Conservation (phyloP, 2,888 invertebrate species). For the Tenthredo amoena region DNA sequence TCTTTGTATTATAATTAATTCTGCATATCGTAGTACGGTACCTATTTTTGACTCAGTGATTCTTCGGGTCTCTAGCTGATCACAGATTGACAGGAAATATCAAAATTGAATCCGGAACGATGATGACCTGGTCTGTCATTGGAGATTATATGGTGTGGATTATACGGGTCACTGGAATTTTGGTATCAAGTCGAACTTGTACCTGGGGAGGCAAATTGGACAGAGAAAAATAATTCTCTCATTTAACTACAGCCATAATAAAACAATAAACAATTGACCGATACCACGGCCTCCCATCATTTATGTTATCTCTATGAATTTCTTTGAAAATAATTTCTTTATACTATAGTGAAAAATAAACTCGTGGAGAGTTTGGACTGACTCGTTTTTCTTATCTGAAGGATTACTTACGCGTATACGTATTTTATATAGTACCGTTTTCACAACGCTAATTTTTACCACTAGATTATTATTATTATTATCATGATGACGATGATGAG, state of each 20-base stretch:
- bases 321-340: not conserved
- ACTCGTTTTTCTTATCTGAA: conserved; percentile 48
- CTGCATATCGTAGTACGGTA: not conserved
- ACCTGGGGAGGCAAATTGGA: conserved; percentile 62
- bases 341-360: conserved; percentile 15
- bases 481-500: not conserved
- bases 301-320: not conserved
- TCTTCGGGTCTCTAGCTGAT: not conserved
- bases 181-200: conserved; percentile 68
- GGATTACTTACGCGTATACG: conserved; percentile 54
- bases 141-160: not conserved
- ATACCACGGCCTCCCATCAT: conserved; percentile 19
- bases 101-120: not conserved
- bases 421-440: conserved; percentile 4
- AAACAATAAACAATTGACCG: conserved; percentile 63
- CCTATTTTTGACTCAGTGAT: not conserved
- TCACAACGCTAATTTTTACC: conserved; percentile 16
- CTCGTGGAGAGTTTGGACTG: not conserved
- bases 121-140: conserved; percentile 14
- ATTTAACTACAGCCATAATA: conserved; percentile 67
- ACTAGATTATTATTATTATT: conserved; percentile 10
- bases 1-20: not conserved
- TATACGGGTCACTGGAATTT: conserved; percentile 68
- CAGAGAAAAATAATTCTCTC: conserved; percentile 64
- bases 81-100: not conserved